Conservation (phyloP, 2,888 invertebrate genomes). For the Pelosia muscerda region DNA sequence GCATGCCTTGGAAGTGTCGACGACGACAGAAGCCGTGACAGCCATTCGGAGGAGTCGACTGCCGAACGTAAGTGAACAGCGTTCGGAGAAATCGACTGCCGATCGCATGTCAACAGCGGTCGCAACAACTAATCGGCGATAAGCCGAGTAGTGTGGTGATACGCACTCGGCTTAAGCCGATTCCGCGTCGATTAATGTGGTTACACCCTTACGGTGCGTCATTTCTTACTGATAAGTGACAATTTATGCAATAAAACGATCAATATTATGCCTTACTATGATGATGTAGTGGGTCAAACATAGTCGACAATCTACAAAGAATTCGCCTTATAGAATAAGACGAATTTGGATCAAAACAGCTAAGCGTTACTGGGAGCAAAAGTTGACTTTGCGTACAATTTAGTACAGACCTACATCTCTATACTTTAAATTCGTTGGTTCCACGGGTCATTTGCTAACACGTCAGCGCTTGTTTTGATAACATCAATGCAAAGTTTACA, state of each 20-base stretch:
- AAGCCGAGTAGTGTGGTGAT: too few species aligned
- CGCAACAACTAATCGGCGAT: too few species aligned
- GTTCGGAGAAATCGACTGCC: too few species aligned
- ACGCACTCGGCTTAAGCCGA: too few species aligned
- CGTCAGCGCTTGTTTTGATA: background rate
- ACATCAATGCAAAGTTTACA: conserved; percentile 6
- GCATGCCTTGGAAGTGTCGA: too few species aligned
- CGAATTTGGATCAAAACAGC: background rate
- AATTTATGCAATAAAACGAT: background rate
- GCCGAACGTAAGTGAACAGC: too few species aligned
- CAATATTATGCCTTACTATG: background rate
- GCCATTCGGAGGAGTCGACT: too few species aligned
- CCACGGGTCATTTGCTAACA: background rate
- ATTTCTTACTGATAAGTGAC: background rate
- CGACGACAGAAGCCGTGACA: too few species aligned
- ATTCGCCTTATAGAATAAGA: background rate
- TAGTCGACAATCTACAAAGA: background rate
- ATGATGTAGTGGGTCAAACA: background rate
- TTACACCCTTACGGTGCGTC: background rate
- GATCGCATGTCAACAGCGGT: too few species aligned
- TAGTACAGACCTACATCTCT: background rate
- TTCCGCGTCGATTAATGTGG: too few species aligned
- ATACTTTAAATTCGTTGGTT: background rate
- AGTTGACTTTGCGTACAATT: background rate
- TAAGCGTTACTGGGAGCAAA: background rate